Base-by-base conservation (phyloP, 2,888 invertebrate genomes). In the Clistopyga incitator region DNA sequence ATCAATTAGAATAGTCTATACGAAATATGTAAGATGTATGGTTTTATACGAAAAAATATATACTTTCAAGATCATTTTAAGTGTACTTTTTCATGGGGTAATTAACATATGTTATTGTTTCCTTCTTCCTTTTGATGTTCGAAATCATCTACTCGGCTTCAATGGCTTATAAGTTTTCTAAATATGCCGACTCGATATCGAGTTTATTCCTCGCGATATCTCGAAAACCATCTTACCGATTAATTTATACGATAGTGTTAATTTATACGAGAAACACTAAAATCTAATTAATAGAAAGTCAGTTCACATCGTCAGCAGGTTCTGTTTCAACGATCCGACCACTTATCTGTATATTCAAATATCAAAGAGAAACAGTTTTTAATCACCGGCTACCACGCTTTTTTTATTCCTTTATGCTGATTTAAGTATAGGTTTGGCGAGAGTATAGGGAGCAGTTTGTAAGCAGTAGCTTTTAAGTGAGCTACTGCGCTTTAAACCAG, bases 251-350 rank as follows among this genome's bases (percentile, higher is more conserved):
- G 23, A 56, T 56, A 25, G 13, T 56, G 25, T 25, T 56, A n/a
- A n/a, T n/a, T n/a, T n/a, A n/a, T n/a, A n/a, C 25, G 25, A 3
- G 25, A 56, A 56, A 25, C 20, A 25, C 54, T 56, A 25, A 25
- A 56, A 25, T 25, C 23, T 56, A 56, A 56, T 56, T 56, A 56
- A 56, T 56, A 25, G 54, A 56, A 56, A 56, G 54, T 56, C 25
- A 56, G 25, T 56, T 56, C 23, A 25, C 23, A 56, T 25, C 13
- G 25, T 11, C 25, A 15, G 13, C 20, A 56, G 13, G 54, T 56
- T 15, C 25, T 2, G 25, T 56, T 56, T 56, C 13, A 56, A 25
- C 4, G 10, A 56, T 56, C 54, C 25, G 25, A 56, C 54, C 54
- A 25, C 25, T 56, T 25, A 25, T 6, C 25, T 13, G 15, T 2